Evolutionary conservation across 2,888 invertebrate species (phyloP).

Genomic region (Drosophila algonquin): DNA sequence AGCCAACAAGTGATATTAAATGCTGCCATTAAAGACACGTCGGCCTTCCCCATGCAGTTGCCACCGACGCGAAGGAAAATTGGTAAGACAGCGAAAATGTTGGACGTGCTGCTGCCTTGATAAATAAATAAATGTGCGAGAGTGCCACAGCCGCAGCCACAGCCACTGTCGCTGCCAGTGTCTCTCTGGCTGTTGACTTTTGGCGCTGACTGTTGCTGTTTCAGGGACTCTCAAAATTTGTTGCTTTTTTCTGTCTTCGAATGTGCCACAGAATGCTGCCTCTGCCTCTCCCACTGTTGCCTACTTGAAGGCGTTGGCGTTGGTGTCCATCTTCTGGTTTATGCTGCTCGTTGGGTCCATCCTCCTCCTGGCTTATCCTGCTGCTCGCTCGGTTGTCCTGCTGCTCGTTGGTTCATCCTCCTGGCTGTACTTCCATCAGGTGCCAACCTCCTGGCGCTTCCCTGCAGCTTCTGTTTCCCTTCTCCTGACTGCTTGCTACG

Average conservation of each 20-base stretch:
- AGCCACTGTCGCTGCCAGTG: not conserved
- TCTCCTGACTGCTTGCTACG: constrained; percentile 1
- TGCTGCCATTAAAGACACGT: constrained; percentile 42
- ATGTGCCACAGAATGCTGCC: not conserved
- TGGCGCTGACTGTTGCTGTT: constrained; percentile 51
- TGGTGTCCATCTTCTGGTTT: constrained; percentile 4
- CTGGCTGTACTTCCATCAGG: constrained; percentile 7
- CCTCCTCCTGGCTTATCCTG: constrained; percentile 3
- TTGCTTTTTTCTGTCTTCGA: not conserved
- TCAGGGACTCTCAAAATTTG: not conserved
- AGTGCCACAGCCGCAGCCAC: constrained; percentile 3
- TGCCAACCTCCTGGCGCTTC: not conserved
- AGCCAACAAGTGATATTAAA: constrained; percentile 62
- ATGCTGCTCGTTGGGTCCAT: not conserved
- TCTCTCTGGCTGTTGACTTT: constrained; percentile 41
- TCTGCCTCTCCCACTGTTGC: constrained; percentile 43
- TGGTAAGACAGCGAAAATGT: constrained; percentile 51
- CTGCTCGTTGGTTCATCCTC: not conserved
- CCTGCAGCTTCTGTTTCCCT: not conserved
- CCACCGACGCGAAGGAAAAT: constrained; percentile 2
- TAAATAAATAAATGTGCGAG: constrained; percentile 60
- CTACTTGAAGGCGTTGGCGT: constrained; percentile 58
- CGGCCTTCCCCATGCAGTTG: not conserved
- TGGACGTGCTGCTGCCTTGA: constrained; percentile 54
- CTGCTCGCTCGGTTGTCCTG: not conserved